Evolutionary conservation across 2,888 invertebrate genomes (phyloP).

Genomic region (Microctonus brassicae): DNA sequence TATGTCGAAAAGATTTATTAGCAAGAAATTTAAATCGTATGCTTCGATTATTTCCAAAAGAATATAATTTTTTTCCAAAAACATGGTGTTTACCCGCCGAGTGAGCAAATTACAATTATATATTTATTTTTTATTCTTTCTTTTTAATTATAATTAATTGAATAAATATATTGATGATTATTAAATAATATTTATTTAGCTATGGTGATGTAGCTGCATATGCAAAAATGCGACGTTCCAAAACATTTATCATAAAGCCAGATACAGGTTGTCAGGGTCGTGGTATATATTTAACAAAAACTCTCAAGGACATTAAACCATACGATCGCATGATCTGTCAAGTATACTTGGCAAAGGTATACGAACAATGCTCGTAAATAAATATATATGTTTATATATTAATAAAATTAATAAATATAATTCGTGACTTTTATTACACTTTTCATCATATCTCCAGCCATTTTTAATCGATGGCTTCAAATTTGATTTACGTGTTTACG

Average conservation of each 20-base stretch:
- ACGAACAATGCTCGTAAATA: not conserved
- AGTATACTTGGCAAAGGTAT: conserved; percentile 78
- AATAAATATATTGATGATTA: conserved; percentile 11
- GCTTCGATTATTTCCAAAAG: conserved; percentile 88
- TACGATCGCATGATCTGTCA: conserved; percentile 90
- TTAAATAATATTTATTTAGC: conserved; percentile 63
- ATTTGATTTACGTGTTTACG: conserved; percentile 91
- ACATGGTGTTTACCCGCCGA: conserved; percentile 95
- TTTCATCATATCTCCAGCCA: conserved; percentile 72
- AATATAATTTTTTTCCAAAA: conserved; percentile 93
- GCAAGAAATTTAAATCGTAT: conserved; percentile 92
- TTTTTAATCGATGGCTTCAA: conserved; percentile 92
- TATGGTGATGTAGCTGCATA: conserved; percentile 82
- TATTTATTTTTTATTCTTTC: not conserved
- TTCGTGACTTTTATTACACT: not conserved
- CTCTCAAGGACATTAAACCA: conserved; percentile 84
- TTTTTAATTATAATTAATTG: not conserved
- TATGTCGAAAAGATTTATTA: conserved; percentile 89
- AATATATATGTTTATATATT: not conserved
- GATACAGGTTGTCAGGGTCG: conserved; percentile 92
- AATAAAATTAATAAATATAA: not conserved
- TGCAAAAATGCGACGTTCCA: conserved; percentile 78
- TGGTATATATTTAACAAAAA: conserved; percentile 89
- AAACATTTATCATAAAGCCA: conserved; percentile 91
- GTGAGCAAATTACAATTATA: conserved; percentile 71